Evolutionary conservation across 1,140 invertebrate genomes (phyloP).

Genomic region (Spodoptera frugiperda): DNA sequence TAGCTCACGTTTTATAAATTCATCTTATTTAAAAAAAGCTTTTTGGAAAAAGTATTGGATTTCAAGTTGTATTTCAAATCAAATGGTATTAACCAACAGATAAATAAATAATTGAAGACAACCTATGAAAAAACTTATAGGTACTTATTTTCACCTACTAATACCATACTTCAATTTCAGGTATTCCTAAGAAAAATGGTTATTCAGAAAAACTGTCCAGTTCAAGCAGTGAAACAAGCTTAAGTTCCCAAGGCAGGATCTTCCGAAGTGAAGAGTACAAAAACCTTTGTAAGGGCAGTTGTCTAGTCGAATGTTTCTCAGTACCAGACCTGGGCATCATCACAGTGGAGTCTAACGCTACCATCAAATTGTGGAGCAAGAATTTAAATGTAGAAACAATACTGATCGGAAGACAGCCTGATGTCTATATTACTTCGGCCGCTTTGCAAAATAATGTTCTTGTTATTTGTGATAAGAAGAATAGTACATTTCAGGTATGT

Average conservation of each 20-base stretch:
- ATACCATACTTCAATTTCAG: constrained; percentile 56
- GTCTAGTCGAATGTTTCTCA: constrained; percentile 72
- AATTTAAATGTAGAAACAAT: constrained; percentile 63
- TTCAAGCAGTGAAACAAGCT: constrained; percentile 69
- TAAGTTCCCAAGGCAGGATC: constrained; percentile 59
- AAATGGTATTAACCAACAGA: too few species aligned
- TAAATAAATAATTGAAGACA: too few species aligned
- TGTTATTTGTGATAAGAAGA: constrained; percentile 69
- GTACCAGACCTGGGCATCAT: constrained; percentile 63
- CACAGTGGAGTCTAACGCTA: constrained; percentile 73
- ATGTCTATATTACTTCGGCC: constrained; percentile 67
- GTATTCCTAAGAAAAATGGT: constrained; percentile 65
- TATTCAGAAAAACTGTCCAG: constrained; percentile 63
- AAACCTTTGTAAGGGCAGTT: constrained; percentile 60
- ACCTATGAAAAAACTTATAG: too few species aligned
- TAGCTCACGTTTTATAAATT: too few species aligned
- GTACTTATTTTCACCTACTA: too few species aligned
- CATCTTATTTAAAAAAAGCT: too few species aligned
- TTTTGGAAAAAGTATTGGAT: too few species aligned
- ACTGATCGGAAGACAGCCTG: constrained; percentile 65
- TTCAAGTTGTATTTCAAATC: too few species aligned
- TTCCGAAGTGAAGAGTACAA: constrained; percentile 61
- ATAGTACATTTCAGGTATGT: constrained; percentile 71
- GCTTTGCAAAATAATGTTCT: constrained; percentile 70
- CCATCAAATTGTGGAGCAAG: constrained; percentile 72